These are phyloP conservation scores for Chymomyza caudatula DNA, from an alignment of 2,888 invertebrate genomes.

Conservation along the genomic window DNA sequence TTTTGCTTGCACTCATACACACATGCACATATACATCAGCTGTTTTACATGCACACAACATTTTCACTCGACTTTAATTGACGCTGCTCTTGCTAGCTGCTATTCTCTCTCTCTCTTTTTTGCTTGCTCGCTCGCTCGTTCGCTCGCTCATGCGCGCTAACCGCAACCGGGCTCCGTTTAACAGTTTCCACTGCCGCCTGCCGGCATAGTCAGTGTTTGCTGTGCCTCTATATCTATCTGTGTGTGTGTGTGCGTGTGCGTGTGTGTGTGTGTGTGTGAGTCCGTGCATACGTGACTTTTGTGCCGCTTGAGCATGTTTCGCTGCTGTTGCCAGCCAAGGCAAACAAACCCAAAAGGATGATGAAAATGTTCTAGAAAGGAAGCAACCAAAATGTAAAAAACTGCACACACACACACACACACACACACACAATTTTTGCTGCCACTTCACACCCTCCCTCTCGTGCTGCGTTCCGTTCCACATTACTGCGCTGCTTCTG, in stretches of 20 bases:
- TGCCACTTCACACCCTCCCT: conserved; percentile 50
- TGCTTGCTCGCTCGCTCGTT: background rate
- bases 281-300: conserved; percentile 65
- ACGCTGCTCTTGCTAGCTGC: conserved; percentile 16
- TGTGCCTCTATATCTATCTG: conserved; percentile 13
- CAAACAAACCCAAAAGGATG: conserved; percentile 50
- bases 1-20: conserved; percentile 9
- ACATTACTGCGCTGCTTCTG: conserved; percentile 53
- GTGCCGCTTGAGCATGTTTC: conserved; percentile 61
- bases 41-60: conserved; percentile 36
- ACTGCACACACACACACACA: conserved; percentile 8
- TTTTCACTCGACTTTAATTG: conserved; percentile 51
- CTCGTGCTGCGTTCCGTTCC: conserved; percentile 51
- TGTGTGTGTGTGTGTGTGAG: conserved; percentile 14
- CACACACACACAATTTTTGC: conserved; percentile 12
- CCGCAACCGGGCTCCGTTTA: conserved; percentile 22
- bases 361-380: conserved; percentile 57
- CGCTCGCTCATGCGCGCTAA: conserved; percentile 59
- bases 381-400: conserved; percentile 13
- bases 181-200: background rate
- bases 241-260: background rate
- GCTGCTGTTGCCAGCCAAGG: conserved; percentile 28
- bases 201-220: conserved; percentile 9
- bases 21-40: conserved; percentile 11
- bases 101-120: background rate